Evolutionary conservation across 2,797 vertebrate genomes (phyloP).

Genomic region (Manis crassicaudata): DNA sequence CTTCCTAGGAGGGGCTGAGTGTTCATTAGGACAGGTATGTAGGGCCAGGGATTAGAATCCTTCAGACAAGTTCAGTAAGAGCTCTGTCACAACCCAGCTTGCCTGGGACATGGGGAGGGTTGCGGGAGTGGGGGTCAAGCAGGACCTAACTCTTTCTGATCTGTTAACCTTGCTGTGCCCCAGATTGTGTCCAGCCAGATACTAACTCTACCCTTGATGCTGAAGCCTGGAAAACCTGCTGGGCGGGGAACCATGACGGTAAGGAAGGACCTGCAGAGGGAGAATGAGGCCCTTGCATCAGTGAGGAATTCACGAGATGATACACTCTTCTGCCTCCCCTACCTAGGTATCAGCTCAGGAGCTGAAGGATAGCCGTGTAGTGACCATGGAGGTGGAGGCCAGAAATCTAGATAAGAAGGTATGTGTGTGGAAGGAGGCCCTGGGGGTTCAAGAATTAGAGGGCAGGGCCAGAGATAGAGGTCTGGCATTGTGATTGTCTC

Average conservation of each 20-base stretch:
- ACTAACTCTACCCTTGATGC: slow-evolving; percentile 91
- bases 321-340: not conserved
- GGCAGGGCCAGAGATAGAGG: not conserved
- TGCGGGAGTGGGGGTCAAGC: not conserved
- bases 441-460: not conserved
- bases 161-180: not conserved
- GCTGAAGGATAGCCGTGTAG: slow-evolving; percentile 91
- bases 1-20: slow-evolving; percentile 93
- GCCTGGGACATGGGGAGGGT: not conserved
- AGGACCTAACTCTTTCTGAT: not conserved
- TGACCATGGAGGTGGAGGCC: slow-evolving; percentile 92
- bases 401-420: slow-evolving; percentile 96
- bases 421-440: not conserved
- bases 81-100: not conserved
- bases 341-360: slow-evolving; percentile 92
- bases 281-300: not conserved
- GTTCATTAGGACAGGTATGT: slow-evolving; percentile 93
- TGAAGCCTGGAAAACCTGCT: slow-evolving; percentile 94
- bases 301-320: slow-evolving; percentile 32
- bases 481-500: not conserved
- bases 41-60: not conserved
- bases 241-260: slow-evolving; percentile 94
- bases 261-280: slow-evolving; percentile 51
- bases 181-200: slow-evolving; percentile 92
- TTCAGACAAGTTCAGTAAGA: slow-evolving; percentile 1